Evolutionary conservation across 2,888 invertebrate genomes (phyloP).

Genomic region (Ophioninae sp.): DNA sequence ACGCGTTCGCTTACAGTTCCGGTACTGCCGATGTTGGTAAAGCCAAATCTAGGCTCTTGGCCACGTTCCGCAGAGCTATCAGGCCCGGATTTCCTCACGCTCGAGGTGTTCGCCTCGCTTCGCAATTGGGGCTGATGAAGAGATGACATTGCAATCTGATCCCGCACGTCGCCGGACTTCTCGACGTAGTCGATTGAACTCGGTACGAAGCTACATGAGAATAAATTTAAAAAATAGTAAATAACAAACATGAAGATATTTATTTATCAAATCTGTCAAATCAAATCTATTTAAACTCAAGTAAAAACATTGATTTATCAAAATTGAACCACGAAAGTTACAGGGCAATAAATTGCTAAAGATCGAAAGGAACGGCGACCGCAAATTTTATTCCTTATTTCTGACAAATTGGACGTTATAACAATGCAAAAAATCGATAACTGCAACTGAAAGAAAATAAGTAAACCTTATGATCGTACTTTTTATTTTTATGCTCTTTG

Average conservation of each 20-base stretch:
- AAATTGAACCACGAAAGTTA: too few relatives aligned
- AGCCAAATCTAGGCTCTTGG: slow-evolving; percentile 80
- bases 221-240: not conserved
- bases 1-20: slow-evolving; percentile 72
- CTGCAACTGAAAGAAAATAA: too few relatives aligned
- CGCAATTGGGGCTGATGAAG: slow-evolving; percentile 70
- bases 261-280: not conserved
- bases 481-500: too few relatives aligned
- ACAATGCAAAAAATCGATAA: too few relatives aligned
- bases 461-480: too few relatives aligned
- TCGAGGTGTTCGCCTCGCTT: slow-evolving; percentile 64
- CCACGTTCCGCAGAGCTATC: slow-evolving; percentile 70
- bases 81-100: slow-evolving; percentile 65
- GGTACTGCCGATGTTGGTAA: slow-evolving; percentile 77
- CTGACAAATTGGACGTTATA: too few relatives aligned
- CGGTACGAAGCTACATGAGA: slow-evolving; percentile 79
- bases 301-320: too few relatives aligned
- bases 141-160: slow-evolving; percentile 75
- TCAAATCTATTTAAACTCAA: too few relatives aligned
- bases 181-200: slow-evolving; percentile 77
- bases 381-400: too few relatives aligned
- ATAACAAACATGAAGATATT: not conserved
- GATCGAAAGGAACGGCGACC: too few relatives aligned
- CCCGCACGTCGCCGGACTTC: slow-evolving; percentile 72
- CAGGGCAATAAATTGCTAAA: too few relatives aligned